Conservation (phyloP, 2,888 invertebrate species). For the Napeogenes sylphis region DNA sequence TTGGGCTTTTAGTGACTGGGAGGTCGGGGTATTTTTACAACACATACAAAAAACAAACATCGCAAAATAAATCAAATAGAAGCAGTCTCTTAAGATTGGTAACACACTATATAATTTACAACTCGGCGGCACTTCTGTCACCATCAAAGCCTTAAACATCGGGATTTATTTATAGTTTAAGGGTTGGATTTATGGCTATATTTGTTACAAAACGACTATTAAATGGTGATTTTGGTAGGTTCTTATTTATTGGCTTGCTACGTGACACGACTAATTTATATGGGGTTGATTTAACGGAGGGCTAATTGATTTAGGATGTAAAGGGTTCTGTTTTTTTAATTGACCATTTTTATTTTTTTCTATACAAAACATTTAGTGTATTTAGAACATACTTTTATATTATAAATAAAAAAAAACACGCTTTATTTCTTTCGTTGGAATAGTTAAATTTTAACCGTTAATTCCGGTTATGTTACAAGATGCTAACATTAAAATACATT, state of each 20-base stretch:
- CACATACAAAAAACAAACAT: too few species aligned
- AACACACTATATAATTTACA: neutral
- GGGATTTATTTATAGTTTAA: slow-evolving; percentile 29
- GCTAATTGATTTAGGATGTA: slow-evolving; percentile 6
- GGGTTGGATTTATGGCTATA: slow-evolving; percentile 62
- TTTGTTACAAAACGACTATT: slow-evolving; percentile 66
- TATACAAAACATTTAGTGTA: too few species aligned
- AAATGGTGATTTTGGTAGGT: slow-evolving; percentile 39
- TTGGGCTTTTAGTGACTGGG: slow-evolving; percentile 2
- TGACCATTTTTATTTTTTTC: neutral
- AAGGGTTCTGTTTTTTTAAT: neutral
- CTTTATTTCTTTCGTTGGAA: too few species aligned
- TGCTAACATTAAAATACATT: too few species aligned
- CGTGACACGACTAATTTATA: slow-evolving; percentile 18
- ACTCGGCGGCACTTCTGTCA: neutral
- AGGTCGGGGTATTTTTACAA: neutral
- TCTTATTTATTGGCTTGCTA: slow-evolving; percentile 36
- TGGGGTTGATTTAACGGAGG: slow-evolving; percentile 13
- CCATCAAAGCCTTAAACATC: neutral
- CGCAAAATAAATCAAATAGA: too few species aligned
- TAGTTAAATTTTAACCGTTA: too few species aligned
- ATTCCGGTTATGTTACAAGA: too few species aligned
- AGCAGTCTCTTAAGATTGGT: too few species aligned
- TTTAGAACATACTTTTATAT: too few species aligned
- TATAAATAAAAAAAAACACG: too few species aligned